Conservation (phyloP, 2,113 vertebrate species). For the Eidolon helvum region DNA sequence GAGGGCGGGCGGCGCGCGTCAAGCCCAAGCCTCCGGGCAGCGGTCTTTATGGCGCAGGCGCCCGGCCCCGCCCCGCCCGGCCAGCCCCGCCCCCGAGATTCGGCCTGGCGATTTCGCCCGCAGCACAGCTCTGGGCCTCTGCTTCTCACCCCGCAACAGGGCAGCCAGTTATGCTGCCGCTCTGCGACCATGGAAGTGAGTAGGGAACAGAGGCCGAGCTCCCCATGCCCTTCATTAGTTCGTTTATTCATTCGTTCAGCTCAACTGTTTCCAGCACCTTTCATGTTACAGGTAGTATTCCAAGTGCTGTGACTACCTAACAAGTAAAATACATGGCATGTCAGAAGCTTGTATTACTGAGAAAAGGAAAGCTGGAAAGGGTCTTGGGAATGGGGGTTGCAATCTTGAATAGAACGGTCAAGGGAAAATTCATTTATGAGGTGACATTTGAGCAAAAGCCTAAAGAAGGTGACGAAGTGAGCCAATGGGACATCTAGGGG, state of each 20-base stretch:
- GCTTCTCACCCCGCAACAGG: neutral
- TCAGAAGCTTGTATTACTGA: neutral
- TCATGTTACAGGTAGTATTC: neutral
- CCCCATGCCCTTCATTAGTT: neutral
- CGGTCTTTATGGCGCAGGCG: slow-evolving; percentile 64
- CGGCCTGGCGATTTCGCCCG: neutral
- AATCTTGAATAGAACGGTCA: neutral
- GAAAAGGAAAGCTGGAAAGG: neutral
- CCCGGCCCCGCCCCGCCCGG: neutral
- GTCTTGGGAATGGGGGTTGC: neutral
- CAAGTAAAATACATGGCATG: neutral
- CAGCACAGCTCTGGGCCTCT: neutral
- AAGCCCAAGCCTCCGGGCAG: neutral
- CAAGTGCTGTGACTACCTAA: neutral
- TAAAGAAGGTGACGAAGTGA: neutral
- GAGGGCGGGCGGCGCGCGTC: neutral
- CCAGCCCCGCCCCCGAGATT: neutral
- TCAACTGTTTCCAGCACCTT: neutral
- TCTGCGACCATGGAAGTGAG: neutral
- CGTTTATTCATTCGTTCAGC: neutral
- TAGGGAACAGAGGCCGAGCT: neutral
- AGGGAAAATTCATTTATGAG: neutral
- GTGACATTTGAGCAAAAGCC: neutral
- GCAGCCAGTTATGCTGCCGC: neutral
- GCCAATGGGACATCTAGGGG: neutral